Percentiles rank a stretch among this genome's conserved stretches.
phyloP scores from a whole-genome alignment of 1,140 invertebrate genomes.

The Drosophila azteca region DNA sequence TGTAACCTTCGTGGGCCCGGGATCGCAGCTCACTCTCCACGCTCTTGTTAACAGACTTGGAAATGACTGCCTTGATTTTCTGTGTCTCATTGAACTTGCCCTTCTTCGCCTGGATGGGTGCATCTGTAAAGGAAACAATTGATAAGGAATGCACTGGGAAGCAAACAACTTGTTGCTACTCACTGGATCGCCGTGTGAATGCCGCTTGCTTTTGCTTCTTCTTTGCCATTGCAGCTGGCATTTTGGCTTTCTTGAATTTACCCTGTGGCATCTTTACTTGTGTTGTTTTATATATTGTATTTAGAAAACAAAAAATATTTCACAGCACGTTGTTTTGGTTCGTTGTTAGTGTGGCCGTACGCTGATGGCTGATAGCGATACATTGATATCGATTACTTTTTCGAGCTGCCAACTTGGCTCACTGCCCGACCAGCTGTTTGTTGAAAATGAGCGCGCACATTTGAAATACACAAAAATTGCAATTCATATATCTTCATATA shows the following conservation, averaged over 20 bases:
- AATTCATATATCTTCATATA: no score
- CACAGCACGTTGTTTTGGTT: slow-evolving; percentile 63
- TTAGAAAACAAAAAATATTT: neutral
- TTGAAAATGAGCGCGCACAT: no score
- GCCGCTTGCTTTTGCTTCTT: slow-evolving; percentile 84
- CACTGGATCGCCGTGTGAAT: slow-evolving; percentile 84
- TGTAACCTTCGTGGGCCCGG: slow-evolving; percentile 84
- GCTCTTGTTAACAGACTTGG: slow-evolving; percentile 86
- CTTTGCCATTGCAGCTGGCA: slow-evolving; percentile 84
- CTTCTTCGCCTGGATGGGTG: slow-evolving; percentile 87
- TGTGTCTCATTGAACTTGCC: slow-evolving; percentile 85
- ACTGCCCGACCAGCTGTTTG: neutral
- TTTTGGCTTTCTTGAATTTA: slow-evolving; percentile 86
- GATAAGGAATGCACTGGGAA: neutral
- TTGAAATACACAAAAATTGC: neutral
- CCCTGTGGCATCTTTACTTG: slow-evolving; percentile 85
- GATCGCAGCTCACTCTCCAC: slow-evolving; percentile 87
- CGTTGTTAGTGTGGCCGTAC: slow-evolving; percentile 9
- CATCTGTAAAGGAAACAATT: slow-evolving; percentile 70
- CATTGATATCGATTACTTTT: neutral
- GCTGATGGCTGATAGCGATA: neutral
- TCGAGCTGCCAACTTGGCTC: slow-evolving; percentile 8
- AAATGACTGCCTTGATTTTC: slow-evolving; percentile 87
- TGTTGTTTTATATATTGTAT: neutral
- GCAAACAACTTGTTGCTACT: slow-evolving; percentile 43